These are phyloP conservation scores for Orthosia gothica DNA, from an alignment of 2,888 invertebrate genomes.

Conservation along the genomic window DNA sequence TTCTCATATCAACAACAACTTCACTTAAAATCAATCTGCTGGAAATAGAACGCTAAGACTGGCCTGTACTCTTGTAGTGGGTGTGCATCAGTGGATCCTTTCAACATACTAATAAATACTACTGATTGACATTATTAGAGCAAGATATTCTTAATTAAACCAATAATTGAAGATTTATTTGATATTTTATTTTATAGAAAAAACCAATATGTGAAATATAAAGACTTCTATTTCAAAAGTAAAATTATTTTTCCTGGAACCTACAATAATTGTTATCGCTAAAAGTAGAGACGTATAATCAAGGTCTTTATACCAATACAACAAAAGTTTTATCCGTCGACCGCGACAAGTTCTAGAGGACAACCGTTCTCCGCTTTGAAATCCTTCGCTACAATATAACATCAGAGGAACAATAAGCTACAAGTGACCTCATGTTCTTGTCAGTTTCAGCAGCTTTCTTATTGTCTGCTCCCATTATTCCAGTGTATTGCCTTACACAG, in stretches of 20 bases:
- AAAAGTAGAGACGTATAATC: conserved; percentile 26
- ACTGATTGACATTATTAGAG: conserved; percentile 47
- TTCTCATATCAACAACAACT: conserved; percentile 59
- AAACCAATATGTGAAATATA: not conserved
- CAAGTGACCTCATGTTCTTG: conserved; percentile 41
- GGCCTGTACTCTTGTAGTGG: conserved; percentile 13
- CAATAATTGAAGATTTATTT: conserved; percentile 8
- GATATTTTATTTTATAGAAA: not conserved
- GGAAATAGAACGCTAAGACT: conserved; percentile 57
- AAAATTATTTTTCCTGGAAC: conserved; percentile 7
- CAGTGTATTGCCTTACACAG: conserved; percentile 11
- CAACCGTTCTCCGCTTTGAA: conserved; percentile 22
- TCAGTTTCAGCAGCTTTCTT: conserved; percentile 19
- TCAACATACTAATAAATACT: conserved; percentile 29
- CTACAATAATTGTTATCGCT: conserved; percentile 21
- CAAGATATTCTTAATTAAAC: conserved; percentile 26
- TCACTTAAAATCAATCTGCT: conserved; percentile 56
- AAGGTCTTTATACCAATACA: conserved; percentile 33
- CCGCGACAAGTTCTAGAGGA: conserved; percentile 42
- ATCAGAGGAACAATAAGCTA: conserved; percentile 45
- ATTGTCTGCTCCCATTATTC: conserved; percentile 32
- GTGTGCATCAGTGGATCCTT: conserved; percentile 25
- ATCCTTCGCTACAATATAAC: conserved; percentile 46
- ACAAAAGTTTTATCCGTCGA: conserved; percentile 36
- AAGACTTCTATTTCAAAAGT: not conserved